Conservation (phyloP, 2,113 vertebrate species). For the Scartelaos histophorus region DNA sequence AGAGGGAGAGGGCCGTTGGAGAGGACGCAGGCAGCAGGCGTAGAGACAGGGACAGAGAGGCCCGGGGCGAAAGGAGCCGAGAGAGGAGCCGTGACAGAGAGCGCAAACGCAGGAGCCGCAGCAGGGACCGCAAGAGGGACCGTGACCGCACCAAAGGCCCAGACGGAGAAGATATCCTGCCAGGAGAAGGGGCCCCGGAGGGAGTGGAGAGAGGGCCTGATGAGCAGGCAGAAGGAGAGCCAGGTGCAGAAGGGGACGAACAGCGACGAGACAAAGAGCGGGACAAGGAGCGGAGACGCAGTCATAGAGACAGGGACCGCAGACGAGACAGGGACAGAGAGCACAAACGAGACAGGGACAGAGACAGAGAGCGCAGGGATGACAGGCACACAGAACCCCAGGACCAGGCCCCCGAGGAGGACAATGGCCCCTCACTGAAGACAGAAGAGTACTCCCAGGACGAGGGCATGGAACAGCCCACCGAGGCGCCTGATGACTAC, state of each 20-base stretch:
- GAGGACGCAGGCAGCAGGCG: conserved; percentile 61
- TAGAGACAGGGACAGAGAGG: conserved; percentile 61
- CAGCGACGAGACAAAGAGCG: conserved; percentile 74
- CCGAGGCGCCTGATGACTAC: conserved; percentile 81
- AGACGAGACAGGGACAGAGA: conserved; percentile 80
- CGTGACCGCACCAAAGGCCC: conserved; percentile 77
- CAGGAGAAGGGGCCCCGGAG: conserved; percentile 58
- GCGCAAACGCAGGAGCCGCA: conserved; percentile 74
- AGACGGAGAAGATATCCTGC: conserved; percentile 68
- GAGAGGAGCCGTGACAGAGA: conserved; percentile 76
- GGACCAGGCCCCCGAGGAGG: conserved; percentile 72
- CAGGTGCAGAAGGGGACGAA: conserved; percentile 61
- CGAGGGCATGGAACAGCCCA: conserved; percentile 83
- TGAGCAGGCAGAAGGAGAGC: conserved; percentile 80
- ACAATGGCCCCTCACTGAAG: conserved; percentile 56
- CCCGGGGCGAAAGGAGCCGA: conserved; percentile 58
- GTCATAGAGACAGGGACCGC: conserved; percentile 72
- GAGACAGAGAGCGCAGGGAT: conserved; percentile 78
- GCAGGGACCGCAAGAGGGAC: conserved; percentile 79
- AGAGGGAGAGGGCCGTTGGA: conserved; percentile 66
- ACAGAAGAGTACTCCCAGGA: conserved; percentile 83
- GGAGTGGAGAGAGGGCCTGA: conserved; percentile 67
- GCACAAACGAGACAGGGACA: conserved; percentile 77
- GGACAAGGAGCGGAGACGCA: conserved; percentile 74
- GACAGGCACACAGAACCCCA: conserved; percentile 64